A percentile compares a stretch with the other conserved stretches of the same genome.
These are phyloP conservation scores for Epizoanthus rinbou DNA, from an alignment of 92 coral and sea anemone genomes.

Conservation along the genomic window DNA sequence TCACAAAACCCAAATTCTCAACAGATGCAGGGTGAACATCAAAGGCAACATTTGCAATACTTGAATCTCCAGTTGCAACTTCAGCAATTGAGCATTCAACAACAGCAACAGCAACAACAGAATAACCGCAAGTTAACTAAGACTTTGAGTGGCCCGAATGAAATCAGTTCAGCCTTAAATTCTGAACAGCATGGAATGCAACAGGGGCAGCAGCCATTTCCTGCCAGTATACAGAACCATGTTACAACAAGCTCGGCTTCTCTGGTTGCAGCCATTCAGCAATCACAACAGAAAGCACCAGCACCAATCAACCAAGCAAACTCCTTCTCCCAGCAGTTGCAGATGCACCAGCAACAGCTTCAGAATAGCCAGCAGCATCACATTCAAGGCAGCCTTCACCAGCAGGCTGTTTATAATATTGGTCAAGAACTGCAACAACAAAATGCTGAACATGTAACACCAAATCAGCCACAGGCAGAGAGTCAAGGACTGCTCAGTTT, in stretches of 20 bases:
- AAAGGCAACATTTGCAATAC: conserved; percentile 92
- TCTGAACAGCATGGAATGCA: conserved; percentile 38
- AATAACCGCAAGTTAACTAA: conserved; percentile 47
- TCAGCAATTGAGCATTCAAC: conserved; percentile 83
- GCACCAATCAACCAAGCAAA: conserved; percentile 8
- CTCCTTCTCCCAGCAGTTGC: conserved; percentile 36
- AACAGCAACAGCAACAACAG: conserved; percentile 63
- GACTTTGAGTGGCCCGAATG: conserved; percentile 27
- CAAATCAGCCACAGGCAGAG: conserved; percentile 40
- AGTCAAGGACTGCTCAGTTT: conserved; percentile 38
- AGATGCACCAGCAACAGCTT: conserved; percentile 41
- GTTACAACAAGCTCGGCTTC: conserved; percentile 52
- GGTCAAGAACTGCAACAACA: conserved; percentile 36
- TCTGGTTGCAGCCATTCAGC: conserved; percentile 36
- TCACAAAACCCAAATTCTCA: conserved; percentile 78
- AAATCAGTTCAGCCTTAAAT: conserved; percentile 26
- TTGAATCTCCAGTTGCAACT: conserved; percentile 92
- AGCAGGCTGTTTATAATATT: conserved; percentile 21
- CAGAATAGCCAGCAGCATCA: conserved; percentile 43
- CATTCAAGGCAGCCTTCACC: neutral
- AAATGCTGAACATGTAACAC: conserved; percentile 39
- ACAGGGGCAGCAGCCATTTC: conserved; percentile 49
- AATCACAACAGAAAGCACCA: conserved; percentile 27
- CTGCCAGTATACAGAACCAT: conserved; percentile 45
- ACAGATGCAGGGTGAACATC: conserved; percentile 71